phyloP scores from a whole-genome alignment of 2,797 vertebrate species.

The Sorex maritimensis region DNA sequence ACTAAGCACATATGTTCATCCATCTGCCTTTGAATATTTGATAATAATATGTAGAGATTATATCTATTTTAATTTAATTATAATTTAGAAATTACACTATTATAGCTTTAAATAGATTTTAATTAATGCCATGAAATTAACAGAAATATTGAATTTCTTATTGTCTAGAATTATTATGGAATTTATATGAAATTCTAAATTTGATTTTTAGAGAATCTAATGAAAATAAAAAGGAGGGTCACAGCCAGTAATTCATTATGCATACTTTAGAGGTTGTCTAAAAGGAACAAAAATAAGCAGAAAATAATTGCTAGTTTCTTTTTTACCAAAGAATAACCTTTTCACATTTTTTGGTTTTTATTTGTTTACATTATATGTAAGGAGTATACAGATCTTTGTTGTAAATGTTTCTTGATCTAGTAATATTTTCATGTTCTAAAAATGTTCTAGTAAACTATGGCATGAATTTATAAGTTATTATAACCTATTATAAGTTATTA shows the following conservation, averaged over 20 bases:
- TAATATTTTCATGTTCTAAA: no score
- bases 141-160: neutral
- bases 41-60: neutral
- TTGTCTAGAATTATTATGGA: constrained; percentile 2
- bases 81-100: neutral
- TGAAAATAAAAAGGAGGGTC: neutral
- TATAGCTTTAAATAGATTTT: constrained; percentile 11
- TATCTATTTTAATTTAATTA: constrained; percentile 50
- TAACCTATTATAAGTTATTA: no score
- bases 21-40: constrained; percentile 33
- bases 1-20: constrained; percentile 37
- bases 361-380: neutral
- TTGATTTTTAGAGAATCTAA: neutral
- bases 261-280: neutral
- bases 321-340: constrained; percentile 20
- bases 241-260: neutral
- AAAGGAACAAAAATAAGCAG: constrained; percentile 20
- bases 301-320: neutral
- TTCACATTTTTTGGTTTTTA: constrained; percentile 6
- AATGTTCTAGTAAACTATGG: no score
- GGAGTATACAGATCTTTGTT: no score
- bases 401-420: no score
- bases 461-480: no score
- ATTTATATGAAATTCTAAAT: neutral
- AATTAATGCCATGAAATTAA: constrained; percentile 21